Conservation (phyloP, 2,113 vertebrate genomes). For the Perognathus longimembris region DNA sequence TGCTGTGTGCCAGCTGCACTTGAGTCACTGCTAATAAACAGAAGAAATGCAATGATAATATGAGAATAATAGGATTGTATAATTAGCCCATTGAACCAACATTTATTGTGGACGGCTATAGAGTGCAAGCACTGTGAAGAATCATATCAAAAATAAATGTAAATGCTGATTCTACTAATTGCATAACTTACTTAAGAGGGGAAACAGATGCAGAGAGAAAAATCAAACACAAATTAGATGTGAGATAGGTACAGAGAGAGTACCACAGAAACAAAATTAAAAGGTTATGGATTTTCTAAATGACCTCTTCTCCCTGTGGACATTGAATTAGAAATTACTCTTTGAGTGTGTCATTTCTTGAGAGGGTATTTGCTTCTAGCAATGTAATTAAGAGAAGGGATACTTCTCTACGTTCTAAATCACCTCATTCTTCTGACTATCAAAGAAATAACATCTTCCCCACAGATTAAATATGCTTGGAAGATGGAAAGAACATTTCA, state of each 20-base stretch:
- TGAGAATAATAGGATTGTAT: not conserved
- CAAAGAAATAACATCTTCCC: not conserved
- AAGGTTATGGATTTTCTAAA: not conserved
- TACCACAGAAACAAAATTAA: not conserved
- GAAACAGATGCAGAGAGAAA: not conserved
- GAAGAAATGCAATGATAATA: not conserved
- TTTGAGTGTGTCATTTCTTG: not conserved
- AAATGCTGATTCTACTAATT: not conserved
- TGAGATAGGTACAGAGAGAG: not conserved
- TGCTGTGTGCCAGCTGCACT: not conserved
- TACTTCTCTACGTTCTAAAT: not conserved
- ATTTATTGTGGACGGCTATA: not conserved
- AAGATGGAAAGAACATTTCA: not conserved
- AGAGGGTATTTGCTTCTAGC: not conserved
- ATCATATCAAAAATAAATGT: not conserved
- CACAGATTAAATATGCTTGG: not conserved
- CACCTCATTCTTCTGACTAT: not conserved
- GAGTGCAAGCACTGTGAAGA: not conserved
- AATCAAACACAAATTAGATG: not conserved
- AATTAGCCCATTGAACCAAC: constrained; percentile 40
- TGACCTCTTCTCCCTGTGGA: not conserved
- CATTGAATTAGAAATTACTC: not conserved
- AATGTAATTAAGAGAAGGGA: not conserved
- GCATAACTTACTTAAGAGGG: not conserved
- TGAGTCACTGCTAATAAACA: not conserved